Base-by-base conservation (phyloP, 2,888 invertebrate species). In the Plagiodera versicolora region DNA sequence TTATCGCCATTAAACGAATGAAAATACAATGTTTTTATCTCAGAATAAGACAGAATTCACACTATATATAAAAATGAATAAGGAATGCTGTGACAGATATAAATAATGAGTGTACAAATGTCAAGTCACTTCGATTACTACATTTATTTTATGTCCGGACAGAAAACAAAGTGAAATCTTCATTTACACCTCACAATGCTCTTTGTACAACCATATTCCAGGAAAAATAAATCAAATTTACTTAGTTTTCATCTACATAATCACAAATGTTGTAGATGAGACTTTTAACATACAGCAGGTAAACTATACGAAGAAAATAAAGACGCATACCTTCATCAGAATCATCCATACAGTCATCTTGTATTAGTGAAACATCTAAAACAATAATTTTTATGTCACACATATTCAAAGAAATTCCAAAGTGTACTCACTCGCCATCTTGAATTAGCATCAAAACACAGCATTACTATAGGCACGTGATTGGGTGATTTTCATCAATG, bases 361-460 rank as follows among this genome's bases (percentile, higher is more conserved):
- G 74, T 67, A 74, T 75, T 72, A 76, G 67, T 67, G 77, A 77
- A 71, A 75, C 73, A 77, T 79, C 79, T 80, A 75, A 68, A 77
- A 75, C 58, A 69, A 70, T 62, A 71, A 67, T 60, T 63, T 61
- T 35, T 65, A 61, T 63, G 63, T 72, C 68, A 72, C 63, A 60
- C 63, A 51, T 63, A 39, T 52, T 52, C 56, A 68, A 56, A 54
- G 52, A 67, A 68, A 61, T 61, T 52, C 55, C 59, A 58, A 53
- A 64, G 63, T 70, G 68, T 65, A 79, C 78, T 79, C 78, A 80
- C 80, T 79, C 77, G 80, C 80, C 80, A 80, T 80, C 78, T 80
- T 80, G 79, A 74, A 69, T 69, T 70, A 72, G 73, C 72, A 76
- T 76, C 77, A 77, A 78, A 79, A 79, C 77, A 78, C 76, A 75